Base-by-base conservation (phyloP, 2,888 invertebrate species). In the Drosophila percnosoma region DNA sequence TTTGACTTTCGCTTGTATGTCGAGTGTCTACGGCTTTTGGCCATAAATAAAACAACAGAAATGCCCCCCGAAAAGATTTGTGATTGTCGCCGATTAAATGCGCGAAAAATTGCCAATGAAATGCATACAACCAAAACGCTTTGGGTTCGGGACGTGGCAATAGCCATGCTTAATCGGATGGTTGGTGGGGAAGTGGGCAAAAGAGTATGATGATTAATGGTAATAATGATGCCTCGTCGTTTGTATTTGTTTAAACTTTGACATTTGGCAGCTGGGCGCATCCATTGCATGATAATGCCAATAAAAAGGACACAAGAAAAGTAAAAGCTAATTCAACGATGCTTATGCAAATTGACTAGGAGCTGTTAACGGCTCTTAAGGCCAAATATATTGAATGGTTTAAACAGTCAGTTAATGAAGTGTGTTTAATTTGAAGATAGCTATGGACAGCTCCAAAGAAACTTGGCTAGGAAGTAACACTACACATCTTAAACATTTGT, bases 31-130 rank as follows among this genome's bases (percentile, higher is more conserved):
- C 51, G 29, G 27, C 51, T 62, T 71, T 71, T 51, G 71, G 86
- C 81, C 90, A 87, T 87, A 87, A 87, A 87, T 87, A 87, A 86
- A 89, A 13, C n/a, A 54, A 27, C 55, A 29, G 29, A 27, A 80
- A 64, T 42, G 62, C 49, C 63, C 53, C 55, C 75, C 58, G 31
- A 62, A 83, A 85, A 79, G 89, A 87, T 89, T 89, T 87, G 85
- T 84, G 85, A 85, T 85, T 89, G 85, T 87, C 89, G 87, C 85
- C 89, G 89, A 85, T 89, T 84, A 87, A 82, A 82, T 82, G 80
- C 89, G 87, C 89, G 68, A 85, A 81, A 86, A 82, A 75, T 68
- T 63, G 71, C 58, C 74, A 70, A 54, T 51, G 31, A 68, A 78
- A 73, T 58, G 57, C 55, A 72, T 51, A 80, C 68, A 55, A 18